Base-by-base conservation (phyloP, 2,888 invertebrate species). In the Pemphredon lugubris region DNA sequence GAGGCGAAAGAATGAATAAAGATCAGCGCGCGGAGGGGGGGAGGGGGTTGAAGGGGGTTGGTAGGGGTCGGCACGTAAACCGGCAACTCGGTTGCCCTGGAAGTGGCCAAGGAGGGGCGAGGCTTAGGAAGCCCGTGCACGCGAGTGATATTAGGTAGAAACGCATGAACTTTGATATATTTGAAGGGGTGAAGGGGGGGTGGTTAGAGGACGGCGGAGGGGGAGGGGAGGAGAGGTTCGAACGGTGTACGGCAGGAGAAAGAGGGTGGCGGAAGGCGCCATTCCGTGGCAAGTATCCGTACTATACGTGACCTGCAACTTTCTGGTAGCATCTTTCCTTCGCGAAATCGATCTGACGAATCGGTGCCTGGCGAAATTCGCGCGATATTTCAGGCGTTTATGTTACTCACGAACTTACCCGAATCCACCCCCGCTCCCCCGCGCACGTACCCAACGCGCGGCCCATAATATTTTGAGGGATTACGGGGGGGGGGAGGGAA, bases 161-260 rank as follows among this genome's bases (percentile, higher is more conserved):
- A 89, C 87, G 87, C 87, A 89, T 88, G 88, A 89, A 89, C 89
- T 88, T 88, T 89, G 89, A 89, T 88, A 89, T 89, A 89, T 89
- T 87, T 82, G 81, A 77, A 30, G 78, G 80, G 81, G 71, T 21
- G 51, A 53, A 32, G 51, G 23, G 79, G 71, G 26, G 51, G 59
- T 13, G 7, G n/a, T n/a, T n/a, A n/a, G n/a, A n/a, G n/a, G n/a
- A n/a, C n/a, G n/a, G n/a, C n/a, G 44, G 30, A 18, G 39, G n/a
- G 40, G 42, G 20, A 20, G 7, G 7, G 47, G 7, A 18, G 50
- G 18, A 30, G 61, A 72, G 71, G 50, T 18, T 67, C 61, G 48
- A 68, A 67, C 54, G 67, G 44, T 45, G 59, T 55, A 53, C 42
- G 69, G n/a, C n/a, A 47, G 37, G 40, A 39, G 60, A 60, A 50